Evolutionary conservation across 2,888 invertebrate genomes (phyloP).

Genomic region (Brachyptera putata): DNA sequence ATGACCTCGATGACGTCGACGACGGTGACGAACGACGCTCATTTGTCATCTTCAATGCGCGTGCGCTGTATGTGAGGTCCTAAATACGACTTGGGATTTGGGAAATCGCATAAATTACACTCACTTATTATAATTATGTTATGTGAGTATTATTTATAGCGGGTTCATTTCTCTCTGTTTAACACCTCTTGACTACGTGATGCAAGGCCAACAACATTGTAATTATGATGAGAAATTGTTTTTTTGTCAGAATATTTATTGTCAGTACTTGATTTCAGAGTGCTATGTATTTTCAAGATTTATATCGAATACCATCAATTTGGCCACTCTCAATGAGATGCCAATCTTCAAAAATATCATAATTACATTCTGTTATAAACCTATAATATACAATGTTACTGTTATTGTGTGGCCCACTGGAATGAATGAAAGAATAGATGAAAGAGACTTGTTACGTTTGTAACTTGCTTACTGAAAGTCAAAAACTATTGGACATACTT

Average conservation of each 20-base stretch:
- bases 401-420: no score
- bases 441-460: no score
- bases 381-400: no score
- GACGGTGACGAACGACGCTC: constrained; percentile 18
- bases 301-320: no score
- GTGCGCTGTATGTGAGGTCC: not conserved
- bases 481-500: no score
- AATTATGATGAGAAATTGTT: not conserved
- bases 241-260: not conserved
- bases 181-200: not conserved
- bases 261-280: not conserved
- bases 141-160: not conserved
- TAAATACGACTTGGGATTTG: not conserved
- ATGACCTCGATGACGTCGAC: constrained; percentile 16
- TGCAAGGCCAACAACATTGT: constrained; percentile 3
- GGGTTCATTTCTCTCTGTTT: not conserved
- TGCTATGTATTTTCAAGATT: no score
- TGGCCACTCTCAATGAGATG: no score
- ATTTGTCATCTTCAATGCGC: constrained; percentile 12
- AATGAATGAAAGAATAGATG: no score
- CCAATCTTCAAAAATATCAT: no score
- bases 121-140: not conserved
- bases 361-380: no score
- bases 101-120: not conserved
- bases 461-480: no score